Percentiles rank a stretch among this genome's conserved stretches.
Conservation (phyloP, 2,888 invertebrate species). For the Catocala fraxini region DNA sequence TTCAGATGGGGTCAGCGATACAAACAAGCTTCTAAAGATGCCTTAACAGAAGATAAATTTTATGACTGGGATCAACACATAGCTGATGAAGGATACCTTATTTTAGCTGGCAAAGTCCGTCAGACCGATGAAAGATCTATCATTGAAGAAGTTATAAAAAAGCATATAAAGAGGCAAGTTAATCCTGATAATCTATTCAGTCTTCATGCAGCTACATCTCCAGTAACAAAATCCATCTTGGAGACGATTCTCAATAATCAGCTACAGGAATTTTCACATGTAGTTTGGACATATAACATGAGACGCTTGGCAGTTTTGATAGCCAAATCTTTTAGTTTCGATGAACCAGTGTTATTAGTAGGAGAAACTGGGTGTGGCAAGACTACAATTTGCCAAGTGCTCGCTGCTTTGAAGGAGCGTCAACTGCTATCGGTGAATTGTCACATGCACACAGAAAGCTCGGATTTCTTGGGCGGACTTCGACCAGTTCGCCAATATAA, state of each 20-base stretch:
- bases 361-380: constrained; percentile 99
- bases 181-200: constrained; percentile 91
- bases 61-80: constrained; percentile 99
- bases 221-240: constrained; percentile 92
- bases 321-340: constrained; percentile 95
- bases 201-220: constrained; percentile 90
- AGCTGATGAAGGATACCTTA: constrained; percentile 98
- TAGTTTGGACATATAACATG: constrained; percentile 98
- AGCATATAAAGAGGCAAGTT: constrained; percentile 93
- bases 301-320: constrained; percentile 92
- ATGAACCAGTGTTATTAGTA: constrained; percentile 97
- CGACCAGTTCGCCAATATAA: constrained; percentile 93
- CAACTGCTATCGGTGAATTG: constrained; percentile 96
- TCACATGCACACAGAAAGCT: constrained; percentile 99
- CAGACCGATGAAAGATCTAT: constrained; percentile 93
- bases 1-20: constrained; percentile 99
- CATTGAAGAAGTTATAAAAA: constrained; percentile 93
- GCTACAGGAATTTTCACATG: constrained; percentile 89
- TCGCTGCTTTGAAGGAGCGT: constrained; percentile 90
- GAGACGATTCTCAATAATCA: constrained; percentile 88
- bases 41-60: constrained; percentile 86
- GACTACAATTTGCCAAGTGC: constrained; percentile 97
- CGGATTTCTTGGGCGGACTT: constrained; percentile 98
- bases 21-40: constrained; percentile 89
- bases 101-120: constrained; percentile 97